Conservation (phyloP, 2,888 invertebrate species). For the Beris chalybata region DNA sequence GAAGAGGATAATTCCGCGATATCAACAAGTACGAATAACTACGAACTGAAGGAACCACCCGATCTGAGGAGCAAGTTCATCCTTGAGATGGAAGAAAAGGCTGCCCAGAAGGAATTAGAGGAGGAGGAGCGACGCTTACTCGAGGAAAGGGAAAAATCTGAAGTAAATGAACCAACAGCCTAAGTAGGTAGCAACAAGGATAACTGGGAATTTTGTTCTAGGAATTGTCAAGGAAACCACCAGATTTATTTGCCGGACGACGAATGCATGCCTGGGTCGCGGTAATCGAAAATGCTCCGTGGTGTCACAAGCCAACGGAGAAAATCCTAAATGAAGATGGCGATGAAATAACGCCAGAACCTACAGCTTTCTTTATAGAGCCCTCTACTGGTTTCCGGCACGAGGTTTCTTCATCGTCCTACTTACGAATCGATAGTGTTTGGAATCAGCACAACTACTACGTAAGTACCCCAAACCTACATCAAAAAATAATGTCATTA, state of each 20-base stretch:
- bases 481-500: background rate
- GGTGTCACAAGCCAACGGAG: conserved; percentile 47
- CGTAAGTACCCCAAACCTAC: conserved; percentile 52
- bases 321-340: conserved; percentile 47
- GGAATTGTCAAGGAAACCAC: conserved; percentile 66
- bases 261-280: conserved; percentile 85
- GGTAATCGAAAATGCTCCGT: conserved; percentile 58
- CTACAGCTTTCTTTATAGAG: conserved; percentile 75
- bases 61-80: conserved; percentile 64
- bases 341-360: conserved; percentile 47
- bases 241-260: conserved; percentile 67
- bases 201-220: conserved; percentile 47
- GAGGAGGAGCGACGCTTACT: conserved; percentile 37
- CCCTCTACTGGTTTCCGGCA: conserved; percentile 75
- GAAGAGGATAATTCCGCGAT: conserved; percentile 35
- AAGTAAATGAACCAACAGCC: conserved; percentile 12
- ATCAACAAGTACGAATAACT: conserved; percentile 49
- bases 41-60: conserved; percentile 59
- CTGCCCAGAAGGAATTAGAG: conserved; percentile 37
- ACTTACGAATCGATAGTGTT: conserved; percentile 77
- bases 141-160: conserved; percentile 19
- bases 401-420: conserved; percentile 62
- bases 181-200: background rate
- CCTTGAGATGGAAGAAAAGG: conserved; percentile 56
- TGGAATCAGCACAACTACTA: conserved; percentile 89